phyloP scores from a whole-genome alignment of 2,888 invertebrate species.

The Callinectes sapidus region DNA sequence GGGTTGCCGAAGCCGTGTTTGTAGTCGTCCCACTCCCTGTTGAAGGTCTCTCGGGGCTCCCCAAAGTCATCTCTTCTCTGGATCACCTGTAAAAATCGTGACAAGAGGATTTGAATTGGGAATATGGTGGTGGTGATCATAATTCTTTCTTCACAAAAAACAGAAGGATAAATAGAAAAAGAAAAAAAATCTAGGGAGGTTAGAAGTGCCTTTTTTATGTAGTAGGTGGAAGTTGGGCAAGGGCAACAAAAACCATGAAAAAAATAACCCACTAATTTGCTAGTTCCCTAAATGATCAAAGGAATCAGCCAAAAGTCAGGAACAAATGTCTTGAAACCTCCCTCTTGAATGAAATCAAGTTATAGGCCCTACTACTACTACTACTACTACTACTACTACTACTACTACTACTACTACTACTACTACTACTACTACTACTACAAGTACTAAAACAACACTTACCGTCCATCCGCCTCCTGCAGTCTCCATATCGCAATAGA shows the following conservation, averaged over 20 bases:
- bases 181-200: no score
- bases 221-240: no score
- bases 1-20: slow-evolving; percentile 95
- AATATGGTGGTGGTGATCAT: not conserved
- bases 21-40: slow-evolving; percentile 93
- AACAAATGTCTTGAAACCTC: no score
- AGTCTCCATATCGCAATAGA: slow-evolving; percentile 91
- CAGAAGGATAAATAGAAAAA: not conserved
- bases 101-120: not conserved
- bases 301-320: no score
- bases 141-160: not conserved
- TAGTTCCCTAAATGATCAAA: no score
- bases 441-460: slow-evolving; percentile 76
- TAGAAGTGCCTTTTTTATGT: not conserved
- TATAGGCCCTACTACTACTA: slow-evolving; percentile 10
- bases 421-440: slow-evolving; percentile 30
- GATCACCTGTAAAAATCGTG: slow-evolving; percentile 82
- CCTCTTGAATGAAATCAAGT: no score
- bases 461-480: slow-evolving; percentile 96
- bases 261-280: no score
- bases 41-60: slow-evolving; percentile 91
- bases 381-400: slow-evolving; percentile 21
- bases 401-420: slow-evolving; percentile 25
- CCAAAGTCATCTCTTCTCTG: slow-evolving; percentile 92
- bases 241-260: no score